Evolutionary conservation across 1,140 invertebrate genomes (phyloP).

Genomic region (Potamilus streckersoni): DNA sequence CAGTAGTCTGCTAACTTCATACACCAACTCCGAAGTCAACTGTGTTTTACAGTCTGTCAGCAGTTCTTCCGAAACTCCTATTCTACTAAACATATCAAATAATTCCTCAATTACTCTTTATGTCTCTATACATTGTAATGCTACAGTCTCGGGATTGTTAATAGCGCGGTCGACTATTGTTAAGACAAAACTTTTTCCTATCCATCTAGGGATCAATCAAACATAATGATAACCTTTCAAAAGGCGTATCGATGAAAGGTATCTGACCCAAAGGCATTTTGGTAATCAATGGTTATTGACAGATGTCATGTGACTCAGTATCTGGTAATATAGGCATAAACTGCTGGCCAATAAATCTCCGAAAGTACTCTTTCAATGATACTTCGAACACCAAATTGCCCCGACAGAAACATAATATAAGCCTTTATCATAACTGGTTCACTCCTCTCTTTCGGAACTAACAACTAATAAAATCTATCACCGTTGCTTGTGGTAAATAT

Average conservation of each 20-base stretch:
- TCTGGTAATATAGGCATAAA: constrained; percentile 11
- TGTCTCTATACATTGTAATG: constrained; percentile 11
- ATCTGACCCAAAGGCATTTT: constrained; percentile 37
- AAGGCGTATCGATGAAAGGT: constrained; percentile 36
- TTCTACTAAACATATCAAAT: constrained; percentile 22
- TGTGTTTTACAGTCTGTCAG: constrained; percentile 17
- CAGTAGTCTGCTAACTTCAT: constrained; percentile 21
- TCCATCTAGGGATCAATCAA: constrained; percentile 30
- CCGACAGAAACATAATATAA: too few species aligned
- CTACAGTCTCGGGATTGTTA: constrained; percentile 9
- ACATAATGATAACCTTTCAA: constrained; percentile 37
- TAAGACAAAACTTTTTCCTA: constrained; percentile 27
- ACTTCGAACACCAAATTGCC: too few species aligned
- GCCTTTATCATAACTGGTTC: too few species aligned
- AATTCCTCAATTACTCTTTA: constrained; percentile 23
- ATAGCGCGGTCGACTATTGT: constrained; percentile 12
- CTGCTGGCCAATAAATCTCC: constrained; percentile 30
- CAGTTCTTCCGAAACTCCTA: constrained; percentile 35
- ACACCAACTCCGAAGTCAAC: constrained; percentile 11
- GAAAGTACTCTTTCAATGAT: too few species aligned
- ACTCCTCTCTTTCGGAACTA: too few species aligned
- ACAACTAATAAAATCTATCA: too few species aligned
- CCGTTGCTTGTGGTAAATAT: too few species aligned
- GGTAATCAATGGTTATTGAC: constrained; percentile 29
- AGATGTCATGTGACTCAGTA: constrained; percentile 34